A percentile compares a stretch with the other conserved stretches of the same genome.
Evolutionary conservation across 2,888 invertebrate species (phyloP).

Genomic region (Stictocephala bisonia): DNA sequence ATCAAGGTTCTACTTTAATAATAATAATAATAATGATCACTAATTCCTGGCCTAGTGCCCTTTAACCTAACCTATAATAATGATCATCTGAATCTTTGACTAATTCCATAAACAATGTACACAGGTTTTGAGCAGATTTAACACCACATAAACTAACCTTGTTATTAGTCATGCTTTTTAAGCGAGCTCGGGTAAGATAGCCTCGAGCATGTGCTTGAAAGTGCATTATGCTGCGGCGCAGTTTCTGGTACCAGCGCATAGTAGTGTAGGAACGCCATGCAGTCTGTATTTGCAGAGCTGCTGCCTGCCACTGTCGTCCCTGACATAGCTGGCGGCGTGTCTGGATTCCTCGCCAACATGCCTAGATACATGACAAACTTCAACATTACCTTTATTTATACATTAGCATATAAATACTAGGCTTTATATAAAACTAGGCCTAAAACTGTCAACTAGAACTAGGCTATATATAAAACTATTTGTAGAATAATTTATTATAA

Average conservation of each 20-base stretch:
- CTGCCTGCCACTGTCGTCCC: conserved; percentile 68
- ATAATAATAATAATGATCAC: too few relatives aligned
- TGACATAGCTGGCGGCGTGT: conserved; percentile 68
- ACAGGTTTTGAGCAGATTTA: not conserved
- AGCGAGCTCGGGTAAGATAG: conserved; percentile 70
- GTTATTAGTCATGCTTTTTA: conserved; percentile 64
- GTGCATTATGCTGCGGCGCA: conserved; percentile 70
- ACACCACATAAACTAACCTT: too few relatives aligned
- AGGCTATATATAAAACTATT: too few relatives aligned
- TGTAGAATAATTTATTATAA: too few relatives aligned
- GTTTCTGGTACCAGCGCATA: conserved; percentile 74
- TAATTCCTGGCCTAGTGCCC: too few relatives aligned
- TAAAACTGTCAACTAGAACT: too few relatives aligned
- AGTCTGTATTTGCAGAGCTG: conserved; percentile 79
- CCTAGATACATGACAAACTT: conserved; percentile 64
- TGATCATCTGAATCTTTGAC: not conserved
- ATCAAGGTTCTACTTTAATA: too few relatives aligned
- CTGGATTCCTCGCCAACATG: conserved; percentile 74
- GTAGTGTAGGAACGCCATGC: conserved; percentile 79
- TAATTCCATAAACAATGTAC: not conserved
- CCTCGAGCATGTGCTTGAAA: conserved; percentile 83
- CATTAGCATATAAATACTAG: too few relatives aligned
- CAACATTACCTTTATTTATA: not conserved
- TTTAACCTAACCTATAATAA: too few relatives aligned
- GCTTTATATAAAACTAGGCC: too few relatives aligned